Base-by-base conservation (phyloP, 2,797 vertebrate genomes). In the Sebastes hubbsi region DNA sequence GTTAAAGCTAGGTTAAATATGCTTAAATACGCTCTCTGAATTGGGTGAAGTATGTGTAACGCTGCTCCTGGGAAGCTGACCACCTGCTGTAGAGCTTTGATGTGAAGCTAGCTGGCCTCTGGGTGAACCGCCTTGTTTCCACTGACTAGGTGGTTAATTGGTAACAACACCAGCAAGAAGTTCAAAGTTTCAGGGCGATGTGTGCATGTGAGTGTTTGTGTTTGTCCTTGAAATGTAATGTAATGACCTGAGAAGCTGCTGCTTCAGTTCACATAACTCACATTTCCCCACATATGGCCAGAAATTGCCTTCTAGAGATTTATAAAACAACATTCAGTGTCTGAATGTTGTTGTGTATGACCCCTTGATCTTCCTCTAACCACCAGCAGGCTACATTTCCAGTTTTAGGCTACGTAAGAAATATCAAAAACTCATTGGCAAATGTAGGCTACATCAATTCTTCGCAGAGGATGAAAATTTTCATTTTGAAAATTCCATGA, bases 1-100 rank as follows among this genome's bases (percentile, higher is more conserved):
- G 66, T 24, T 46, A 42, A 65, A 34, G 22, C 10, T n/a, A 4
- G 38, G 56, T 46, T 32, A 32, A n/a, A 22, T 32, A 49, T 11
- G 10, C 27, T 71, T 16, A 29, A 63, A 56, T 29, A 8, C 3
- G 3, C 18, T 20, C n/a, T 63, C 18, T 49, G 30, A 69, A 69
- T 20, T 25, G 22, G 52, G 52, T 36, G 24, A 63, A 22, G 1
- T 30, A 5, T 32, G 42, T 49, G 6, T 20, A 67, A 12, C 20
- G 0, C 46, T 67, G 2, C n/a, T 55, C 16, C 0, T 90, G 88
- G 78, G 85, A 93, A 88, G 60, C 18, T 63, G 16, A 22, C 42
- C 90, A 91, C 71, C 81, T 90, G 90, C 69, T 75, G 63, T 25
- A 55, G 14, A 61, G 42, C 63, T 82, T 67, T 72, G 81, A 80